These are phyloP conservation scores for Halictus rubicundus DNA, from an alignment of 1,140 invertebrate genomes.

Conservation along the genomic window DNA sequence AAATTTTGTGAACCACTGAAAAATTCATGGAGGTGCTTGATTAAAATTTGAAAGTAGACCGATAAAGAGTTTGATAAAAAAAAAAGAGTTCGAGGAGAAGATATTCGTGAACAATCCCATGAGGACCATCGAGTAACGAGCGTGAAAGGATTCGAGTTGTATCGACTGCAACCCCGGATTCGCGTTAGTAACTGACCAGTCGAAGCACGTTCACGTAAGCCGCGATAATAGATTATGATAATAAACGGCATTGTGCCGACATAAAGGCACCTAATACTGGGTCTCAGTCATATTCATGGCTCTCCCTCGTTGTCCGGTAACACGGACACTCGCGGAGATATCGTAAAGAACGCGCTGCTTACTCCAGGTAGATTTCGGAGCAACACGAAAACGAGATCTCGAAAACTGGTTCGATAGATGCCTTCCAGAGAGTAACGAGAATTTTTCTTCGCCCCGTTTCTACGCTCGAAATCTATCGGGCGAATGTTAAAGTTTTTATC, in stretches of 20 bases:
- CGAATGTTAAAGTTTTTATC: too few species aligned
- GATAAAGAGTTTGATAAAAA: neutral
- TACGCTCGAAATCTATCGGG: neutral
- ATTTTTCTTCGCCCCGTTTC: neutral
- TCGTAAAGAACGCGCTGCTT: constrained; percentile 68
- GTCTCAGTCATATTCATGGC: constrained; percentile 58
- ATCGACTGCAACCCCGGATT: constrained; percentile 41
- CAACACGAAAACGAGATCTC: neutral
- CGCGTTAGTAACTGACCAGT: constrained; percentile 52
- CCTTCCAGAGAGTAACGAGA: neutral
- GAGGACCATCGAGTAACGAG: constrained; percentile 46
- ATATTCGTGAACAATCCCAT: constrained; percentile 43
- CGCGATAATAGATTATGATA: constrained; percentile 78
- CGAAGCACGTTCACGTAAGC: constrained; percentile 66
- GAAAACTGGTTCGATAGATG: constrained; percentile 3
- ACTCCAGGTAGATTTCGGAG: constrained; percentile 46
- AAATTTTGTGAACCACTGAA: neutral
- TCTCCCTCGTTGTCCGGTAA: constrained; percentile 48
- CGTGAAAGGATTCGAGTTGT: constrained; percentile 45
- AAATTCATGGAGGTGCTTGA: neutral
- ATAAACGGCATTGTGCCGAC: constrained; percentile 75
- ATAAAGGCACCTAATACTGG: constrained; percentile 70
- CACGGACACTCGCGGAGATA: constrained; percentile 39
- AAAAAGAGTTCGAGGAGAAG: neutral
- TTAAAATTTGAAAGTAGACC: neutral